These are phyloP conservation scores for Orthosia cruda DNA, from an alignment of 2,888 invertebrate genomes.

Conservation along the genomic window DNA sequence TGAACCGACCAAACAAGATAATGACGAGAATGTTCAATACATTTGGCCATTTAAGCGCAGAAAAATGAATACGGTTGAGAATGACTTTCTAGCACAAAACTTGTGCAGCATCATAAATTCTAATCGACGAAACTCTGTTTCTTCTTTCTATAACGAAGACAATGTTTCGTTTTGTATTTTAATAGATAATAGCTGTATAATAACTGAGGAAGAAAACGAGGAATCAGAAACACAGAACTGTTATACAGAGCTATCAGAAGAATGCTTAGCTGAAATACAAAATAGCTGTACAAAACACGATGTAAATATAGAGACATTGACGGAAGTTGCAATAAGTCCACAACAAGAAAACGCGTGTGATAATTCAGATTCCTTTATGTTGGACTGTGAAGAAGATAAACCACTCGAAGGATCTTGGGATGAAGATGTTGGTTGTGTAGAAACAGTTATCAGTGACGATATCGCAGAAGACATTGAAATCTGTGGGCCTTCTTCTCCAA, in stretches of 20 bases:
- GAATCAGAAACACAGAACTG: slow-evolving; percentile 79
- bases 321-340: slow-evolving; percentile 46
- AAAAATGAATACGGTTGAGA: slow-evolving; percentile 74
- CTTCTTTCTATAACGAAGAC: slow-evolving; percentile 83
- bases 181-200: slow-evolving; percentile 85
- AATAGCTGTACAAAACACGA: slow-evolving; percentile 57
- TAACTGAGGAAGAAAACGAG: slow-evolving; percentile 83
- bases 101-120: slow-evolving; percentile 80
- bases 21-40: slow-evolving; percentile 65
- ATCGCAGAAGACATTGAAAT: slow-evolving; percentile 84
- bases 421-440: slow-evolving; percentile 87
- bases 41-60: slow-evolving; percentile 79
- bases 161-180: slow-evolving; percentile 87
- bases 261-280: slow-evolving; percentile 72
- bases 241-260: slow-evolving; percentile 80
- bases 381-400: slow-evolving; percentile 75
- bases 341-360: slow-evolving; percentile 63
- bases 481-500: slow-evolving; percentile 77
- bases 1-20: slow-evolving; percentile 63
- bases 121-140: slow-evolving; percentile 87
- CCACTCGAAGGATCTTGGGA: slow-evolving; percentile 84
- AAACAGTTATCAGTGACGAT: slow-evolving; percentile 88
- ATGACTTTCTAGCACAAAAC: slow-evolving; percentile 75
- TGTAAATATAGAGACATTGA: slow-evolving; percentile 46
- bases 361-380: slow-evolving; percentile 69